A percentile compares a stretch with the other conserved stretches of the same genome.
Evolutionary conservation across 1,140 invertebrate species (phyloP).

Genomic region (Harpegnathos saltator): DNA sequence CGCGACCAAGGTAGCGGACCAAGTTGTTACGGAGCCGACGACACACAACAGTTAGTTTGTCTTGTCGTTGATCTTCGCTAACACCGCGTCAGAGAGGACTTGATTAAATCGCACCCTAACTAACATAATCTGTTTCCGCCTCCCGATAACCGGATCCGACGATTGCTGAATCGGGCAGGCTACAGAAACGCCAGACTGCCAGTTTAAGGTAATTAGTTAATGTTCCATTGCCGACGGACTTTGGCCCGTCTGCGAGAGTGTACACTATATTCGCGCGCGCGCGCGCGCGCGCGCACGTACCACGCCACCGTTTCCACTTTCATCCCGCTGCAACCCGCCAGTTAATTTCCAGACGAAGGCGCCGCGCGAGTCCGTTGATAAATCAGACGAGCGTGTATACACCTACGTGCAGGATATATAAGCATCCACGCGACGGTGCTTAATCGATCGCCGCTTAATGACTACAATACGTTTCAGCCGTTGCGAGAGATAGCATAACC

Average conservation of each 20-base stretch:
- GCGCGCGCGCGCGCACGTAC: too few species aligned
- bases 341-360: slow-evolving; percentile 67
- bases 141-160: slow-evolving; percentile 67
- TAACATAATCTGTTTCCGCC: slow-evolving; percentile 76
- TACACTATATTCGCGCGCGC: slow-evolving; percentile 6
- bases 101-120: slow-evolving; percentile 76
- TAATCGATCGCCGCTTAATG: slow-evolving; percentile 81
- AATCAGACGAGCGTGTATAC: slow-evolving; percentile 68
- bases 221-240: slow-evolving; percentile 73
- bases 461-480: slow-evolving; percentile 63
- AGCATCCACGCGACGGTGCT: slow-evolving; percentile 75
- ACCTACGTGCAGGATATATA: slow-evolving; percentile 65
- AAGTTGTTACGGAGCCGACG: background rate
- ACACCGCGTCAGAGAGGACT: slow-evolving; percentile 55
- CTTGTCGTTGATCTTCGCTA: slow-evolving; percentile 47
- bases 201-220: slow-evolving; percentile 79
- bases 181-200: slow-evolving; percentile 68
- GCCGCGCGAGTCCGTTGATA: slow-evolving; percentile 71
- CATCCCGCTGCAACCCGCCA: slow-evolving; percentile 41
- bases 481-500: slow-evolving; percentile 33
- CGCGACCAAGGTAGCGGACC: slow-evolving; percentile 31
- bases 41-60: slow-evolving; percentile 21
- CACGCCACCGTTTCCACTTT: slow-evolving; percentile 28
- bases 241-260: slow-evolving; percentile 68
- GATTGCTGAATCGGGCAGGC: slow-evolving; percentile 65